Conservation (phyloP, 1,140 invertebrate species). For the Pseudomyrmex cubaensis region DNA sequence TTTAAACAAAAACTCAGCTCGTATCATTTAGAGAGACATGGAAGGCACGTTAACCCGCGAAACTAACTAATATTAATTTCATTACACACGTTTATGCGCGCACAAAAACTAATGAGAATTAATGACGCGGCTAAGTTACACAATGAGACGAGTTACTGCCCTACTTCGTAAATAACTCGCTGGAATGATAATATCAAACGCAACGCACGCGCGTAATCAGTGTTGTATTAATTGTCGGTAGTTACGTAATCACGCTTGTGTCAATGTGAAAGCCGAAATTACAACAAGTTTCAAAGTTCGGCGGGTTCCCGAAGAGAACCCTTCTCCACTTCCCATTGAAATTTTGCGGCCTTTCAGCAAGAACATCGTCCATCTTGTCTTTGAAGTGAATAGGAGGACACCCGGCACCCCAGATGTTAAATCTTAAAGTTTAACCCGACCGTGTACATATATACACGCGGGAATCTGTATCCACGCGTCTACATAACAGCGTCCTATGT, state of each 20-base stretch:
- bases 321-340: slow-evolving; percentile 77
- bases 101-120: neutral
- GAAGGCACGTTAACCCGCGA: too few relatives aligned
- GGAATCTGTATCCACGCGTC: neutral
- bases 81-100: neutral
- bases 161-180: slow-evolving; percentile 4
- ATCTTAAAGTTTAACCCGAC: slow-evolving; percentile 75
- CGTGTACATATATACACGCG: slow-evolving; percentile 4
- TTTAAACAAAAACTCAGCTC: too few relatives aligned
- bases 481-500: neutral
- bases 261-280: slow-evolving; percentile 5
- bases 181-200: neutral
- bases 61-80: neutral
- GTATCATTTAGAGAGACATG: too few relatives aligned
- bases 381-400: slow-evolving; percentile 72
- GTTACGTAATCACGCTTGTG: slow-evolving; percentile 13
- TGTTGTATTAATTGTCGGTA: slow-evolving; percentile 26
- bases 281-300: slow-evolving; percentile 19
- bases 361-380: slow-evolving; percentile 79
- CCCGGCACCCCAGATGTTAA: slow-evolving; percentile 73
- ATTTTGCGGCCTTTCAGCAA: slow-evolving; percentile 79
- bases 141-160: slow-evolving; percentile 10
- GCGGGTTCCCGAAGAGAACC: slow-evolving; percentile 49
- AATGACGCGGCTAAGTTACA: neutral
- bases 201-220: neutral